Base-by-base conservation (phyloP, 2,113 vertebrate genomes). In the Vireo altiloquus region DNA sequence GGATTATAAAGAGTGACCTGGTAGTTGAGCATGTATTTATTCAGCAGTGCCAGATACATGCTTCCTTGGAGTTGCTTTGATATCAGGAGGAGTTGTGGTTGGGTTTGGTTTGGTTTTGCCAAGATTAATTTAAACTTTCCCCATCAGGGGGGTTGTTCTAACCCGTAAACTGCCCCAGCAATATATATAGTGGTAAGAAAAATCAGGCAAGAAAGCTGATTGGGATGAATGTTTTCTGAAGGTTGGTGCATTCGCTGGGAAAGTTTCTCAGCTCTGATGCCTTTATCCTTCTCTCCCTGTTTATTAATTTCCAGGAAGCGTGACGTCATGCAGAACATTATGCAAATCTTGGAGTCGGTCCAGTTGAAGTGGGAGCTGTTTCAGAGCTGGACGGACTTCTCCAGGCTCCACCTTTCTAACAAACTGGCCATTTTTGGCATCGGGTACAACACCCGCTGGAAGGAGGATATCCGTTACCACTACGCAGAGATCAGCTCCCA, bases 341-440 rank as follows among this genome's bases (percentile, higher is more conserved):
- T 99, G 92, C 99, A 98, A 28, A 99, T 99, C 95, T 97, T 99
- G 92, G 99, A 99, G 96, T 99, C 99, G 0, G 99, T 99, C 81
- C 98, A 99, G 95, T 97, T 99, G 87, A 99, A 99, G 93, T 99
- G 99, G 99, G 99, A 99, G 96, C 98, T 99, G 78, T 99, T 99
- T 95, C 99, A 99, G 97, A 99, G 99, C 42, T 99, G 99, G 99
- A 99, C 99, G 1, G 99, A 99, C 96, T 99, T 99, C 97, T 99
- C 99, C 22, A 98, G 99, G 70, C 98, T 99, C 31, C 99, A 99
- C 82, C 99, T 99, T 90, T 99, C 99, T 25, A 99, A 99, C 98
- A 99, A 99, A 96, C 98, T 99, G 93, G 99, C 99, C 94, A 99
- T 99, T 97, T 99, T 99, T 1, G 99, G 99, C 54, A 99, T 99